phyloP scores from a whole-genome alignment of 2,797 vertebrate genomes.

The Alfaro cultratus region DNA sequence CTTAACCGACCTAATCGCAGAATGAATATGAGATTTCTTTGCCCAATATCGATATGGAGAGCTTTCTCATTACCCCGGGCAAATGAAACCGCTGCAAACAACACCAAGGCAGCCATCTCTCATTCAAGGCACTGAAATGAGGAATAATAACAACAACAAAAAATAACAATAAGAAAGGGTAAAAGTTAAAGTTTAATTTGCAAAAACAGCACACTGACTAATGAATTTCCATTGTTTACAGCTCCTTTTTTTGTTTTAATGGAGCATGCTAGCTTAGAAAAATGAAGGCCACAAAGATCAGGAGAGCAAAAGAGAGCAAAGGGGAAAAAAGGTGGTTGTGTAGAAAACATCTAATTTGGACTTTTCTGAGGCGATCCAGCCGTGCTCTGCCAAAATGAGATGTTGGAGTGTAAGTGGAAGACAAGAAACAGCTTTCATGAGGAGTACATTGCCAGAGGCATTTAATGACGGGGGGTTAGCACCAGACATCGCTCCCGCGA shows the following conservation, averaged over 20 bases:
- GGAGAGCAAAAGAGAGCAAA: not conserved
- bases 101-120: conserved; percentile 48
- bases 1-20: conserved; percentile 55
- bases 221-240: conserved; percentile 60
- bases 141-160: not conserved
- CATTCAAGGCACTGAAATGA: conserved; percentile 14
- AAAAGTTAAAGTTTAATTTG: conserved; percentile 69
- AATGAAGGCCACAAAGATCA: conserved; percentile 35
- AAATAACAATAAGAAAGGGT: conserved; percentile 3
- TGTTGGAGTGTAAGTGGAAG: conserved; percentile 55
- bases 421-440: conserved; percentile 70
- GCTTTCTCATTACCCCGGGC: conserved; percentile 66
- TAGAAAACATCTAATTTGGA: conserved; percentile 76
- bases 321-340: conserved; percentile 40
- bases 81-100: conserved; percentile 59
- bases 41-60: conserved; percentile 65
- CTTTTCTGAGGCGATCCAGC: conserved; percentile 58
- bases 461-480: conserved; percentile 65
- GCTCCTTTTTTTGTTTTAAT: conserved; percentile 60
- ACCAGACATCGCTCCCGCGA: conserved; percentile 45
- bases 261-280: conserved; percentile 56
- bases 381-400: conserved; percentile 61
- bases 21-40: conserved; percentile 63
- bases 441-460: conserved; percentile 60
- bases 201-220: conserved; percentile 57